A percentile compares a stretch with the other conserved stretches of the same genome.
phyloP scores from a whole-genome alignment of 1,140 invertebrate species.

The Cydia splendana region DNA sequence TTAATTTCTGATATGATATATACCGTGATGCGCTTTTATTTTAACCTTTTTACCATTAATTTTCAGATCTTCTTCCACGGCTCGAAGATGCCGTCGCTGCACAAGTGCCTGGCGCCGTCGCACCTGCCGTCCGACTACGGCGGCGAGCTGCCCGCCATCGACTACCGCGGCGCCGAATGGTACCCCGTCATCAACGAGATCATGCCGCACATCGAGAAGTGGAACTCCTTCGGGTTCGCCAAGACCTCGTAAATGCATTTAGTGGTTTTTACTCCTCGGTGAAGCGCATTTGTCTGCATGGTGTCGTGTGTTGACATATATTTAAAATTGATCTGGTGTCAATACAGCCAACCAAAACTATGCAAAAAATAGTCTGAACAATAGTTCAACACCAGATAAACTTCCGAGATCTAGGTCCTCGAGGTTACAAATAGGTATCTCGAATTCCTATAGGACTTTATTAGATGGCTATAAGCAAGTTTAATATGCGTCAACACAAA shows the following conservation, averaged over 20 bases:
- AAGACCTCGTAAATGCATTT: conserved; percentile 68
- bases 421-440: too few species aligned
- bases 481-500: not conserved
- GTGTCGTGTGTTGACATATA: not conserved
- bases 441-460: too few species aligned
- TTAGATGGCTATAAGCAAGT: not conserved
- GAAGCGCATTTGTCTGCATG: conserved; percentile 13
- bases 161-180: conserved; percentile 88
- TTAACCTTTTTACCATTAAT: conserved; percentile 25
- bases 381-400: too few species aligned
- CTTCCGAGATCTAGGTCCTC: too few species aligned
- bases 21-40: too few species aligned
- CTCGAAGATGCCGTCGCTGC: conserved; percentile 85
- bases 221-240: conserved; percentile 83
- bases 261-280: not conserved
- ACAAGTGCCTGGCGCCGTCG: conserved; percentile 84
- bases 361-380: too few species aligned
- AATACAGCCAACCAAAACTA: too few species aligned
- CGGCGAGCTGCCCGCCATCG: conserved; percentile 86
- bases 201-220: conserved; percentile 82
- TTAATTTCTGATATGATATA: too few species aligned
- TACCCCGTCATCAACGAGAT: conserved; percentile 83
- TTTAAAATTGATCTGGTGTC: too few species aligned
- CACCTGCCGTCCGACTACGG: conserved; percentile 88
- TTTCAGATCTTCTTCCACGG: conserved; percentile 89